These are phyloP conservation scores for Gymnoscelis rufifasciata DNA, from an alignment of 2,888 invertebrate genomes.

Conservation along the genomic window DNA sequence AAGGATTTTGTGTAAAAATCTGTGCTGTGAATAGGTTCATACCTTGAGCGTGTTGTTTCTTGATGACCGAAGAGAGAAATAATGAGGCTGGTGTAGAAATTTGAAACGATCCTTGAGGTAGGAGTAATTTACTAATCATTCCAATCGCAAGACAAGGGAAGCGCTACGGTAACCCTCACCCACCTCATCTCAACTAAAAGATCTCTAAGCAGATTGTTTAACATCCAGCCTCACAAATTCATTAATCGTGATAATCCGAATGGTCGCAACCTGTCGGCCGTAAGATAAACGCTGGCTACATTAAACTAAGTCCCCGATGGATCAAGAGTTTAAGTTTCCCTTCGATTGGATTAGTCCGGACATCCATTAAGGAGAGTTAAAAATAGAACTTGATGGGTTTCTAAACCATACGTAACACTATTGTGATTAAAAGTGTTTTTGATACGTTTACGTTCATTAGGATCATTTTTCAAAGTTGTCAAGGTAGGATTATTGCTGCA, in stretches of 20 bases:
- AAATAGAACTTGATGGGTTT: conserved; percentile 20
- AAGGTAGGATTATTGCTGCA: not conserved
- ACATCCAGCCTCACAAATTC: conserved; percentile 27
- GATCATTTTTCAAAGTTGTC: not conserved
- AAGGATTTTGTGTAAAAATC: too few species aligned
- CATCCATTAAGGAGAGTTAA: conserved; percentile 28
- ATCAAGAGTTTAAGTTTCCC: conserved; percentile 32
- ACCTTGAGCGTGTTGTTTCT: too few species aligned
- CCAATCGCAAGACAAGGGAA: too few species aligned
- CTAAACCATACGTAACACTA: conserved; percentile 12
- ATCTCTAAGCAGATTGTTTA: conserved; percentile 20
- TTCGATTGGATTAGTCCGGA: conserved; percentile 31
- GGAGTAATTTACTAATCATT: too few species aligned
- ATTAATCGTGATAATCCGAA: conserved; percentile 34
- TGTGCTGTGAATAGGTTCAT: too few species aligned
- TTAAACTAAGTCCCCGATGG: conserved; percentile 29
- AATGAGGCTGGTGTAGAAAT: too few species aligned
- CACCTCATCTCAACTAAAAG: too few species aligned
- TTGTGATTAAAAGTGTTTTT: conserved; percentile 3
- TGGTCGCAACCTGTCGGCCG: conserved; percentile 30
- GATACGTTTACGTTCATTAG: too few species aligned
- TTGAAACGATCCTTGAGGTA: too few species aligned
- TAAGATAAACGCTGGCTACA: conserved; percentile 32
- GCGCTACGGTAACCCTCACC: too few species aligned
- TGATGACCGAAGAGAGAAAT: too few species aligned